phyloP scores from a whole-genome alignment of 2,113 vertebrate genomes.

The Paracanthobrama guichenoti region DNA sequence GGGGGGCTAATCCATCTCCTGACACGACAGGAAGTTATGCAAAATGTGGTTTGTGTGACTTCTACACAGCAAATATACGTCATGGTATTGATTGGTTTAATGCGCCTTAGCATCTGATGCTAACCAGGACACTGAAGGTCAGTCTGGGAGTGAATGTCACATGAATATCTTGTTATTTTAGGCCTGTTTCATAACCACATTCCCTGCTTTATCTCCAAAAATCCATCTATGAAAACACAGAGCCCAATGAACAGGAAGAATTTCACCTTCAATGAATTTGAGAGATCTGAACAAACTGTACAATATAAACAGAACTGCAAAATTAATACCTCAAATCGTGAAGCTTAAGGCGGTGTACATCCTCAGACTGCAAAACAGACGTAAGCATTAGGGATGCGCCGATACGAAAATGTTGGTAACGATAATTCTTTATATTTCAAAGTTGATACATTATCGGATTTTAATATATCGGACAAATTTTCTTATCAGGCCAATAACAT shows the following conservation, averaged over 20 bases:
- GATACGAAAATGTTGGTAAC: too few relatives aligned
- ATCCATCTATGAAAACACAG: background rate
- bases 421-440: too few relatives aligned
- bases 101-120: background rate
- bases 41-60: background rate
- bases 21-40: background rate
- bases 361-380: too few relatives aligned
- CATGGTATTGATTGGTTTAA: background rate
- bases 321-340: background rate
- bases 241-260: background rate
- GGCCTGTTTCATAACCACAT: background rate
- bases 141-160: background rate
- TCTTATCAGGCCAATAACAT: too few relatives aligned
- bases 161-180: background rate
- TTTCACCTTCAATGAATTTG: background rate
- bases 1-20: background rate
- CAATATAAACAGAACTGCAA: too few relatives aligned
- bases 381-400: too few relatives aligned
- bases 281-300: background rate
- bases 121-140: conserved; percentile 14
- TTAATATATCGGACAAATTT: too few relatives aligned
- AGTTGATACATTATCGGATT: too few relatives aligned
- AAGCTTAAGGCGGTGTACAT: background rate
- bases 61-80: too few relatives aligned
- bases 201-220: background rate